Percentiles rank a stretch among this genome's conserved stretches.
Evolutionary conservation across 2,113 vertebrate species (phyloP).

Genomic region (Clinocottus analis): DNA sequence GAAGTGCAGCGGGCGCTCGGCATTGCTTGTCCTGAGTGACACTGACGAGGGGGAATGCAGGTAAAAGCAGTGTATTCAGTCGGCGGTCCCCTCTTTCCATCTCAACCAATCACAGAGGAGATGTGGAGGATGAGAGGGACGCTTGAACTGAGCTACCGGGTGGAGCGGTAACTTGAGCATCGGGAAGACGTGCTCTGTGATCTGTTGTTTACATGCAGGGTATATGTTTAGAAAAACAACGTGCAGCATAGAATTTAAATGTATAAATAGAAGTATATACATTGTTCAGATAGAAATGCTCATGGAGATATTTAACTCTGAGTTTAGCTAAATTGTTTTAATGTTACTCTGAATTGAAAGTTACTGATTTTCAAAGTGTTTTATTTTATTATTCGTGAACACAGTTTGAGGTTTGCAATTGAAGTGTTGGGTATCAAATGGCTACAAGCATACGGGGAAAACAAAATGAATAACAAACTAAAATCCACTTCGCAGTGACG

Average conservation of each 20-base stretch:
- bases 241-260: neutral
- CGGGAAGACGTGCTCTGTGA: neutral
- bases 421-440: neutral
- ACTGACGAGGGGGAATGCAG: neutral
- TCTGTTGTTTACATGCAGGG: neutral
- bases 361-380: neutral
- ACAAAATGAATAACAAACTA: no score
- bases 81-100: neutral
- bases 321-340: neutral
- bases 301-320: neutral
- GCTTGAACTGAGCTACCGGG: neutral
- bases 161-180: neutral
- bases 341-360: neutral
- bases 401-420: neutral
- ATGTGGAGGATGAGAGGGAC: neutral
- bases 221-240: neutral
- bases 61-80: neutral
- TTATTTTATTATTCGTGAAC: neutral
- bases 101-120: conserved; percentile 22
- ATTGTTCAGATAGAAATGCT: neutral
- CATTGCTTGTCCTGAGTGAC: neutral
- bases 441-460: neutral
- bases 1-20: neutral
- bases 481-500: neutral
- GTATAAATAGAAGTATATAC: neutral